Evolutionary conservation across 2,113 vertebrate genomes (phyloP).

Genomic region (Elanoides forficatus): DNA sequence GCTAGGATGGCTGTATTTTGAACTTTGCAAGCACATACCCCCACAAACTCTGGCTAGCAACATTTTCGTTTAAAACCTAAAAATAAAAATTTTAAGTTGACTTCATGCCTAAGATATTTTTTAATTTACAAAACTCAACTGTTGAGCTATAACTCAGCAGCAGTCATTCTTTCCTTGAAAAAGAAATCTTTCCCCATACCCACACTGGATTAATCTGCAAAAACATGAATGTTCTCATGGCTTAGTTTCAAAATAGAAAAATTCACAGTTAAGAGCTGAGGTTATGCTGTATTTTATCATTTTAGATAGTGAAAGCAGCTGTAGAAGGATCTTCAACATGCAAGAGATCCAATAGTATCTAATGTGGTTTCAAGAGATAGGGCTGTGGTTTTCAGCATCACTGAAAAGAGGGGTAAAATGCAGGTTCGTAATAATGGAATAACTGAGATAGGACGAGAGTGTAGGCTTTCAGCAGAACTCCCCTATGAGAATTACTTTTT

Average conservation of each 20-base stretch:
- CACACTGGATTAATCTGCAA: background rate
- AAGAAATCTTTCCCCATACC: background rate
- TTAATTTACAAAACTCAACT: background rate
- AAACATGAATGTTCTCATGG: background rate
- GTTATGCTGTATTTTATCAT: background rate
- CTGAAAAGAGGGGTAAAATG: background rate
- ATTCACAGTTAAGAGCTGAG: background rate
- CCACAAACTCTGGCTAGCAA: background rate
- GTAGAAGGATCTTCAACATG: background rate
- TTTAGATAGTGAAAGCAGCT: conserved; percentile 17
- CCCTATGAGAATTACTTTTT: background rate
- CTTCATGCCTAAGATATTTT: background rate
- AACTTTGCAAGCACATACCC: background rate
- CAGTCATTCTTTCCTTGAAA: background rate
- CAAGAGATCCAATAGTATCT: background rate
- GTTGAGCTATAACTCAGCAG: background rate
- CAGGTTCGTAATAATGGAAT: background rate
- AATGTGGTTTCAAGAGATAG: background rate
- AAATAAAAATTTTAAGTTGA: background rate
- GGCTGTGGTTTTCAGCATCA: conserved; percentile 21
- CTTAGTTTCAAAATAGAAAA: background rate
- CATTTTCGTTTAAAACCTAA: background rate
- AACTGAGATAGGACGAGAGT: background rate
- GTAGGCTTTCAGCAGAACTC: background rate
- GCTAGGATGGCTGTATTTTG: background rate